Percentiles rank a stretch among this genome's conserved stretches.
These are phyloP conservation scores for Neosilurus hyrtlii DNA, from an alignment of 2,797 vertebrate genomes.

Conservation along the genomic window DNA sequence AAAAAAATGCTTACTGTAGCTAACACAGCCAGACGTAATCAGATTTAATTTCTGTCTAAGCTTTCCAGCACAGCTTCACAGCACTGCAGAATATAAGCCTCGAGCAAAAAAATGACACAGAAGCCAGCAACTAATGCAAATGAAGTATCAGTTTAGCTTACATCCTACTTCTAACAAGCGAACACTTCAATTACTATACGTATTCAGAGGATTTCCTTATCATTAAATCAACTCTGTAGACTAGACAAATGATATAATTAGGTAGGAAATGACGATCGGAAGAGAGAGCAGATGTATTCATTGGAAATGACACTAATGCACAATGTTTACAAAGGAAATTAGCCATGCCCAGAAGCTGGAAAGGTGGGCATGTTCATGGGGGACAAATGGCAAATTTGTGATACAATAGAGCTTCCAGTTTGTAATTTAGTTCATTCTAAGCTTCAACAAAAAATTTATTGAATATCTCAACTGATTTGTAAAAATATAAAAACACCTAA, in stretches of 20 bases:
- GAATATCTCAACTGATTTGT: slow-evolving; percentile 24
- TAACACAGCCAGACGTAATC: slow-evolving; percentile 2
- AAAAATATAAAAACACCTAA: neutral
- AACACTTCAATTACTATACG: slow-evolving; percentile 35
- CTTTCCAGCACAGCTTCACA: slow-evolving; percentile 8
- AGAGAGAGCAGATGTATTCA: slow-evolving; percentile 29
- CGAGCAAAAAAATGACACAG: slow-evolving; percentile 13
- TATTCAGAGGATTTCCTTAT: slow-evolving; percentile 31
- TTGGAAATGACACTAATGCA: slow-evolving; percentile 22
- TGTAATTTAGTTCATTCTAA: slow-evolving; percentile 28
- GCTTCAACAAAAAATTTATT: slow-evolving; percentile 2
- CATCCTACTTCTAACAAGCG: slow-evolving; percentile 35
- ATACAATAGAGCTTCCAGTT: neutral
- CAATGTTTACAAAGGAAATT: slow-evolving; percentile 35
- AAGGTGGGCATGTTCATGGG: neutral
- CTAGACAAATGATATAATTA: slow-evolving; percentile 35
- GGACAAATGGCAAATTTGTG: neutral
- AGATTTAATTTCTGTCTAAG: slow-evolving; percentile 29
- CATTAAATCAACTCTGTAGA: slow-evolving; percentile 28
- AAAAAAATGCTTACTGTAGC: slow-evolving; percentile 32
- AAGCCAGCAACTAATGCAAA: slow-evolving; percentile 28
- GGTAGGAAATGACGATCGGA: slow-evolving; percentile 15
- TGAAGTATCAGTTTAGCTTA: slow-evolving; percentile 27
- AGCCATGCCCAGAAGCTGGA: neutral
- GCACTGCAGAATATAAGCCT: slow-evolving; percentile 9